Percentiles rank a stretch among this genome's conserved stretches.
phyloP scores from a whole-genome alignment of 2,113 vertebrate genomes.

The Camelus bactrianus region DNA sequence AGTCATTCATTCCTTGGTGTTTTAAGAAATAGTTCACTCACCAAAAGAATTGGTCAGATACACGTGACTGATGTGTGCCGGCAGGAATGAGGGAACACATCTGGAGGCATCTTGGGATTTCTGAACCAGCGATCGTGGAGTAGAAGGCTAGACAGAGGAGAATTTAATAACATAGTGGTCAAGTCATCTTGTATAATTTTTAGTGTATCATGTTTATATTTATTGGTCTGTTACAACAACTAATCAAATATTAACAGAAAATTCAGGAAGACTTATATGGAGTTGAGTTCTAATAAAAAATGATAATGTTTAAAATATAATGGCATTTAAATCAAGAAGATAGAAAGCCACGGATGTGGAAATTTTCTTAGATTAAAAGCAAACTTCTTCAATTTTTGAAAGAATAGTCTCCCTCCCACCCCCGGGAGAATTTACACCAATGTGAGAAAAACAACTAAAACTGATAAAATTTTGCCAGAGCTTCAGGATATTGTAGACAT shows the following conservation, averaged over 20 bases:
- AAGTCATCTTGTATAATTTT: background rate
- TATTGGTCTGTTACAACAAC: background rate
- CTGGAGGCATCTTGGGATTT: background rate
- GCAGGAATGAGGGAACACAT: background rate
- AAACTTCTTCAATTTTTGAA: slow-evolving; percentile 12
- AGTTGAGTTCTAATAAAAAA: background rate
- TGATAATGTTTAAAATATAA: background rate
- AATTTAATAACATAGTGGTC: background rate
- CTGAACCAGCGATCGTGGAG: background rate
- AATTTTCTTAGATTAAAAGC: background rate
- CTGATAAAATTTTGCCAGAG: background rate
- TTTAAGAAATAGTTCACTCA: background rate
- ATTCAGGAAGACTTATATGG: background rate
- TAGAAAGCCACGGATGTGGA: background rate
- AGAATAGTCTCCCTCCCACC: background rate
- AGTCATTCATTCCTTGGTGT: background rate
- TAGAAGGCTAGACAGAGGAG: background rate
- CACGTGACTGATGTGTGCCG: background rate
- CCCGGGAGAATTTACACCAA: background rate
- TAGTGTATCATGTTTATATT: background rate
- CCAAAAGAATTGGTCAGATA: background rate
- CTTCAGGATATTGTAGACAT: background rate
- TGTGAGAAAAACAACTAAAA: slow-evolving; percentile 28
- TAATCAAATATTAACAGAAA: slow-evolving; percentile 5
- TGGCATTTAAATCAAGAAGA: background rate